phyloP scores from a whole-genome alignment of 2,797 vertebrate genomes.

The Hirundo rustica region DNA sequence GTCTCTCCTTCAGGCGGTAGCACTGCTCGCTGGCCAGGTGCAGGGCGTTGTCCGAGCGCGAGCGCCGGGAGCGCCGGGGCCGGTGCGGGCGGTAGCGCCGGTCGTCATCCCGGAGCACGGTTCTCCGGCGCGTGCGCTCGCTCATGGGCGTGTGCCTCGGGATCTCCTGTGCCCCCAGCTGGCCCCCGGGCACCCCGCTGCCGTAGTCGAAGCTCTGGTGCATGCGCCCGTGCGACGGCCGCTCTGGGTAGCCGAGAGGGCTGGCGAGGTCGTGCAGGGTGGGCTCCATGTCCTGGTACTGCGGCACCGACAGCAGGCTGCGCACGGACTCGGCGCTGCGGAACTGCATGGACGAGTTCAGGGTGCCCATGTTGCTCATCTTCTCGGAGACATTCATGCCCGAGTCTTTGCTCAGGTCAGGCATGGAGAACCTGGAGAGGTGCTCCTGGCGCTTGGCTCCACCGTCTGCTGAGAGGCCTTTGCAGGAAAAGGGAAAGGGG shows the following conservation, averaged over 20 bases:
- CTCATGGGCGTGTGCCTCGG: constrained; percentile 87
- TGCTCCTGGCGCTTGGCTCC: constrained; percentile 92
- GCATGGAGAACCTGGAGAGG: constrained; percentile 97
- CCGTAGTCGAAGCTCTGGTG: constrained; percentile 92
- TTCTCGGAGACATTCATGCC: constrained; percentile 96
- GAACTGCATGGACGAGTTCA: constrained; percentile 92
- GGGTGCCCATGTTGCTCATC: constrained; percentile 89
- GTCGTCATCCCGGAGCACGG: constrained; percentile 79
- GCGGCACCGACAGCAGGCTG: constrained; percentile 86
- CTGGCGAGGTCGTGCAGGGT: constrained; percentile 79
- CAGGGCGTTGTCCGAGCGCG: constrained; percentile 96
- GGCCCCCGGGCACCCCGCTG: constrained; percentile 81
- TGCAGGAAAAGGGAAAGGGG: not conserved
- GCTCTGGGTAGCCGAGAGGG: constrained; percentile 84
- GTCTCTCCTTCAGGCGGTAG: constrained; percentile 83
- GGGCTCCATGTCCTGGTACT: constrained; percentile 89
- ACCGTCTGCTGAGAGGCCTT: constrained; percentile 89
- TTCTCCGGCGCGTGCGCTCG: constrained; percentile 84
- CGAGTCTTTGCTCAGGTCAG: constrained; percentile 97
- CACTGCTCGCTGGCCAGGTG: constrained; percentile 88
- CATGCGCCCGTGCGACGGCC: constrained; percentile 74
- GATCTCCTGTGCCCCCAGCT: constrained; percentile 81
- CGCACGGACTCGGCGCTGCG: constrained; percentile 93
- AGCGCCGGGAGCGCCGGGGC: constrained; percentile 86
- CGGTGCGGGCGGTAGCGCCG: constrained; percentile 87